These are phyloP conservation scores for Sylvia borin DNA, from an alignment of 2,797 vertebrate species.

Conservation along the genomic window DNA sequence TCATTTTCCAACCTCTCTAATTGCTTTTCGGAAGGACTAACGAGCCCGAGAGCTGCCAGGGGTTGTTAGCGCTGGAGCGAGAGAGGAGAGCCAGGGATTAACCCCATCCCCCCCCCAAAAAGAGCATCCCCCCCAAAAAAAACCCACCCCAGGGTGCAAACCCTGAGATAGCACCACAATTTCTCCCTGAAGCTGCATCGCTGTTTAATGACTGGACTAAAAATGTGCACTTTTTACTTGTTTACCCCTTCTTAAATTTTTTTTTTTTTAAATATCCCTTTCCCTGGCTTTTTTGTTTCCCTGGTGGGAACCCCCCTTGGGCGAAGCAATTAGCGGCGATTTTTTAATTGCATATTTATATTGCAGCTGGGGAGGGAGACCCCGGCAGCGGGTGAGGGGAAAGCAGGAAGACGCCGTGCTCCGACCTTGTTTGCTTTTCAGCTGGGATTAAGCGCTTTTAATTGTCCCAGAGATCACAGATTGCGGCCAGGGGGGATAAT, in stretches of 20 bases:
- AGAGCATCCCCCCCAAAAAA: background rate
- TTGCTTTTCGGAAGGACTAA: constrained; percentile 56
- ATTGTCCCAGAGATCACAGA: constrained; percentile 66
- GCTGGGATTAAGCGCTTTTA: constrained; percentile 66
- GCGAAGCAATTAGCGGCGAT: constrained; percentile 70
- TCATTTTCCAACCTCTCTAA: constrained; percentile 54
- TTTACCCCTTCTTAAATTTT: background rate
- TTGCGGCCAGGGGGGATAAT: constrained; percentile 53
- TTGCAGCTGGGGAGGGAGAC: constrained; percentile 66
- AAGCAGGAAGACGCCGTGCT: constrained; percentile 39
- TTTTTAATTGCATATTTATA: constrained; percentile 79
- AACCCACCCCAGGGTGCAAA: background rate
- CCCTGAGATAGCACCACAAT: accelerated
- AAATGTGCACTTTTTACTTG: accelerated
- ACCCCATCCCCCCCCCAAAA: background rate
- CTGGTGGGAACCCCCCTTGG: constrained; percentile 1
- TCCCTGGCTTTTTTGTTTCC: background rate
- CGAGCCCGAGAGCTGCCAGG: constrained; percentile 62
- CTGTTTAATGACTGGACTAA: accelerated
- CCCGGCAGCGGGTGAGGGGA: constrained; percentile 45
- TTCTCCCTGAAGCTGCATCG: background rate
- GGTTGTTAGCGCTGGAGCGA: constrained; percentile 53
- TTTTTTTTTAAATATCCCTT: background rate
- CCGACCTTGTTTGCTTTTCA: constrained; percentile 74
- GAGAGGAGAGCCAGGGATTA: constrained; percentile 19